Evolutionary conservation across 2,113 vertebrate genomes (phyloP).

Genomic region (Tautogolabrus adspersus): DNA sequence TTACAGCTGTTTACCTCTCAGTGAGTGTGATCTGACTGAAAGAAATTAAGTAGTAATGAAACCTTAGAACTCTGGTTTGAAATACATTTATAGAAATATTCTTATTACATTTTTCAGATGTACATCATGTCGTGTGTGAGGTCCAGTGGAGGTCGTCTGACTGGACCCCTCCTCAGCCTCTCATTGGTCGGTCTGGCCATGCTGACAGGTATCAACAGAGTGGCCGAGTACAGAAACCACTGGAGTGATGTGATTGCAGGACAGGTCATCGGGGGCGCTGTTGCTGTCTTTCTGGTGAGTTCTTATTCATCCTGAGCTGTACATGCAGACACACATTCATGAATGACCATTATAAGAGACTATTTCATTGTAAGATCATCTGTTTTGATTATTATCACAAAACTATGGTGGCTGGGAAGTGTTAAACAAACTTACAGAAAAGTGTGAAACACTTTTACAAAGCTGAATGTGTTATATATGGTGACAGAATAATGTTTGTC

Average conservation of each 20-base stretch:
- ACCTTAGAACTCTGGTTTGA: not conserved
- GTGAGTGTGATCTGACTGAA: slow-evolving; percentile 80
- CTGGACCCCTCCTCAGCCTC: slow-evolving; percentile 89
- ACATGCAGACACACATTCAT: too few species aligned
- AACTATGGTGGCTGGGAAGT: too few species aligned
- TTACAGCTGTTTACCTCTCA: slow-evolving; percentile 90
- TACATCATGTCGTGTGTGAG: slow-evolving; percentile 90
- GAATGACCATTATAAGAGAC: too few species aligned
- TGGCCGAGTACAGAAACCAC: slow-evolving; percentile 93
- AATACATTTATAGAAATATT: not conserved
- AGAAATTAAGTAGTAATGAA: too few species aligned
- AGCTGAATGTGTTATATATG: too few species aligned
- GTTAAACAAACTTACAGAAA: too few species aligned
- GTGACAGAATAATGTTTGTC: too few species aligned
- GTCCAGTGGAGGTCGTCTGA: slow-evolving; percentile 88
- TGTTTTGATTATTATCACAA: too few species aligned
- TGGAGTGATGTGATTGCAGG: slow-evolving; percentile 93
- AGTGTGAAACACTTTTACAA: too few species aligned
- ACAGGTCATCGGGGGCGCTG: slow-evolving; percentile 88
- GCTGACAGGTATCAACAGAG: slow-evolving; percentile 92
- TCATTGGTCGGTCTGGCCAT: slow-evolving; percentile 90
- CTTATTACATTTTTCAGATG: slow-evolving; percentile 84
- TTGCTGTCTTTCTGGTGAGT: slow-evolving; percentile 92
- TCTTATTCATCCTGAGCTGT: not conserved
- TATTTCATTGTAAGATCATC: too few species aligned